Conservation (phyloP, 2,888 invertebrate genomes). For the Microdon myrmicae region DNA sequence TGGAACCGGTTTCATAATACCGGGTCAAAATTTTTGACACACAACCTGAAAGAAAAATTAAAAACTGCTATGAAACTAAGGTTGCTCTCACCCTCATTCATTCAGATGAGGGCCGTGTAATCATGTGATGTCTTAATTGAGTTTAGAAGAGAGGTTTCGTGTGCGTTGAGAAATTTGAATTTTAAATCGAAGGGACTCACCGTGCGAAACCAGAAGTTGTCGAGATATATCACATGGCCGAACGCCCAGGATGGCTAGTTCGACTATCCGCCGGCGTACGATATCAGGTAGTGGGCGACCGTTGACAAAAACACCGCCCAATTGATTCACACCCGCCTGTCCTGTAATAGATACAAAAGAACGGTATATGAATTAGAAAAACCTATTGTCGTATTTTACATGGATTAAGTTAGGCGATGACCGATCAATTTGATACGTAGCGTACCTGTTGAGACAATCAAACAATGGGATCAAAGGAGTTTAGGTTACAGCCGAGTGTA, state of each 20-base stretch:
- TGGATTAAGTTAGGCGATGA: too few relatives aligned
- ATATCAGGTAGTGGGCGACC: slow-evolving; percentile 96
- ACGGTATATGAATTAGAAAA: slow-evolving; percentile 12
- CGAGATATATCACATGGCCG: slow-evolving; percentile 96
- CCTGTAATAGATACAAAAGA: slow-evolving; percentile 70
- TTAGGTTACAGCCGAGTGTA: too few relatives aligned
- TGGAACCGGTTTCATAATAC: slow-evolving; percentile 97
- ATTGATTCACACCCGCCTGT: slow-evolving; percentile 96
- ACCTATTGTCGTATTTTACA: too few relatives aligned
- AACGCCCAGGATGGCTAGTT: slow-evolving; percentile 92
- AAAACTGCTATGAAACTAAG: slow-evolving; percentile 11
- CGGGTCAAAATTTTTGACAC: slow-evolving; percentile 96
- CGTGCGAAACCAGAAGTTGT: slow-evolving; percentile 94
- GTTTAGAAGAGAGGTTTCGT: slow-evolving; percentile 20
- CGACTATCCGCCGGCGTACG: slow-evolving; percentile 91
- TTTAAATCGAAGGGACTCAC: slow-evolving; percentile 57
- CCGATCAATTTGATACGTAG: too few relatives aligned
- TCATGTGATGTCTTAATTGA: background rate
- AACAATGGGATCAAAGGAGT: too few relatives aligned
- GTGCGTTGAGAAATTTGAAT: slow-evolving; percentile 26
- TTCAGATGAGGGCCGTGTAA: background rate
- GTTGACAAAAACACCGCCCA: slow-evolving; percentile 97
- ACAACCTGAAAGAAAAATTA: slow-evolving; percentile 71
- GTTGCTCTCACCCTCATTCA: slow-evolving; percentile 33
- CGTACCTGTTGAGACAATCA: too few relatives aligned